phyloP scores from a whole-genome alignment of 2,888 invertebrate genomes.

The Orthosia incerta region DNA sequence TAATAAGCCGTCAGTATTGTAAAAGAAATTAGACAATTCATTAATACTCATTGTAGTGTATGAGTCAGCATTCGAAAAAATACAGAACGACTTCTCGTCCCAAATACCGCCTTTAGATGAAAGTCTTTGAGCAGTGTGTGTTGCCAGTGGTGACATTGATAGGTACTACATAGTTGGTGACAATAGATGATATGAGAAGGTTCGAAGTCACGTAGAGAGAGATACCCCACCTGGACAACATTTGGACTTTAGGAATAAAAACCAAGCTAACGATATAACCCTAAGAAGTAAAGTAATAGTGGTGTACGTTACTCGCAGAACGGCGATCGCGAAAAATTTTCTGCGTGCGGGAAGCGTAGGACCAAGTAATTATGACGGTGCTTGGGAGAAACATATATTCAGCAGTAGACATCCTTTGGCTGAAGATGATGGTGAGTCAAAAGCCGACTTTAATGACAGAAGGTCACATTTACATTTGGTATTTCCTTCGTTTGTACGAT shows the following conservation, averaged over 20 bases:
- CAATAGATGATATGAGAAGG: neutral
- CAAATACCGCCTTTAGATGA: conserved; percentile 22
- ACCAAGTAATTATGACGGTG: neutral
- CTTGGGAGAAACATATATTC: neutral
- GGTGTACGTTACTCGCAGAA: neutral
- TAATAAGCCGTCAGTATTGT: conserved; percentile 82
- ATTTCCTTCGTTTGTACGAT: conserved; percentile 51
- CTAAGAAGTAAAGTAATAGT: neutral
- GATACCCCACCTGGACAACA: too few relatives aligned
- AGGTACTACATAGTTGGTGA: neutral
- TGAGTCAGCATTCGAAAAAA: conserved; percentile 81
- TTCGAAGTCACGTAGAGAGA: neutral
- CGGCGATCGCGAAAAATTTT: neutral
- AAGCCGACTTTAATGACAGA: conserved; percentile 52
- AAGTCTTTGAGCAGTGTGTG: conserved; percentile 7
- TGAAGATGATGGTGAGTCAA: conserved; percentile 77
- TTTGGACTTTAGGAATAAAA: too few relatives aligned
- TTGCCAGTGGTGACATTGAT: neutral
- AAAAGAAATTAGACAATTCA: conserved; percentile 88
- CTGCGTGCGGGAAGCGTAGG: too few relatives aligned
- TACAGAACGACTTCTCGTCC: neutral
- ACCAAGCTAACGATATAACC: neutral
- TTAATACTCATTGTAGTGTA: conserved; percentile 85
- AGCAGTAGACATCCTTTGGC: neutral
- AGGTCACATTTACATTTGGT: conserved; percentile 34